phyloP scores from a whole-genome alignment of 2,113 vertebrate species.

The Actenoides lindsayi region DNA sequence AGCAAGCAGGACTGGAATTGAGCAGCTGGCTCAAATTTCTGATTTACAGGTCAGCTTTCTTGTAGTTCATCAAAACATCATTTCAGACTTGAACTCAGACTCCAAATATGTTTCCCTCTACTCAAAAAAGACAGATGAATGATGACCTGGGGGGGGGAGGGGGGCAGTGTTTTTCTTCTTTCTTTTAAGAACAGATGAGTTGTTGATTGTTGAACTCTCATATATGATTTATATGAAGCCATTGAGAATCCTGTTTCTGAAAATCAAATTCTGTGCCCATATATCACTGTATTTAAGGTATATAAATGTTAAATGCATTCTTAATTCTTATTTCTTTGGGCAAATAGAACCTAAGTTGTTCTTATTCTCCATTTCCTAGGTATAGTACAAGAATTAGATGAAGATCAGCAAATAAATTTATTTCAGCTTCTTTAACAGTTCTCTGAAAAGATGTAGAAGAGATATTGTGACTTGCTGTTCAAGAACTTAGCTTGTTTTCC shows the following conservation, averaged over 20 bases:
- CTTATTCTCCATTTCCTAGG: neutral
- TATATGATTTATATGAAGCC: neutral
- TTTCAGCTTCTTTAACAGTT: neutral
- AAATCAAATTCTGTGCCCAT: neutral
- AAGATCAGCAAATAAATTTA: neutral
- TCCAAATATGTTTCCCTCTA: neutral
- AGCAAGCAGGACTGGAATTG: neutral
- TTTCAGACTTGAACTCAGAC: neutral
- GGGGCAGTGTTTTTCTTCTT: neutral
- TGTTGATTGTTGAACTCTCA: neutral
- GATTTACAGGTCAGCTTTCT: neutral
- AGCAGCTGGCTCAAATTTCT: neutral
- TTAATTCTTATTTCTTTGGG: neutral
- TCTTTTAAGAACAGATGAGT: neutral
- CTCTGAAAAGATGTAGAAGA: neutral
- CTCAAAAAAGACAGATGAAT: neutral
- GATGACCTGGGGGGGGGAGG: too few relatives aligned
- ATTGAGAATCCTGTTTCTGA: neutral
- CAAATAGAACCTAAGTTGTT: neutral
- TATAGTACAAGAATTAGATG: neutral
- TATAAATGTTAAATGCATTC: neutral
- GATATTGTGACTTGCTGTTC: neutral
- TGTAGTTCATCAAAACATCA: neutral
- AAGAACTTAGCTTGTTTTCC: neutral
- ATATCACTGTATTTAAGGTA: neutral